Conservation (phyloP, 2,797 vertebrate genomes). For the Enteromius argenteus region DNA sequence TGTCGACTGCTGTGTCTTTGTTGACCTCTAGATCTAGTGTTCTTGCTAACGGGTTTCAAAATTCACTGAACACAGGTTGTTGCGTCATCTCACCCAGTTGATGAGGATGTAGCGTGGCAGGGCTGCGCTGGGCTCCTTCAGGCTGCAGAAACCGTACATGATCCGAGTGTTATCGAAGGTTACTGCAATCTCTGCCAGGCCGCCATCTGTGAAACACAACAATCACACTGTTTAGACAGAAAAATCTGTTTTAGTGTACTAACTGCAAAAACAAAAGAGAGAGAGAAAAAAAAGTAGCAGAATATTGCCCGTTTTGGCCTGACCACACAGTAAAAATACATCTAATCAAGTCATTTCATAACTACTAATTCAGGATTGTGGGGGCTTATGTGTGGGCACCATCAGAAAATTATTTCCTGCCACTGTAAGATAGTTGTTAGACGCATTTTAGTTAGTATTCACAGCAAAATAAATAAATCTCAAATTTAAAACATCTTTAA, state of each 20-base stretch:
- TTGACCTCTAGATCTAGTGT: constrained; percentile 1
- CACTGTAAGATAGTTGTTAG: neutral
- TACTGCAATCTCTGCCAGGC: constrained; percentile 88
- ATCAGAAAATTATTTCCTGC: constrained; percentile 4
- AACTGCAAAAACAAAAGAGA: neutral
- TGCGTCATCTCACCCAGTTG: constrained; percentile 88
- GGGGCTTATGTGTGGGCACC: neutral
- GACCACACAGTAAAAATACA: neutral
- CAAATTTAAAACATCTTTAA: neutral
- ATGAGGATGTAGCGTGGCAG: constrained; percentile 96
- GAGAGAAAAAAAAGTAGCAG: neutral
- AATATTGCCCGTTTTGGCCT: neutral
- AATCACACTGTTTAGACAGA: constrained; percentile 13
- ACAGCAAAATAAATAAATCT: neutral
- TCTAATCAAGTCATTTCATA: constrained; percentile 11
- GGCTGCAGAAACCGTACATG: constrained; percentile 98
- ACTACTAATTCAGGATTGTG: neutral
- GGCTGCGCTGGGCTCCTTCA: constrained; percentile 89
- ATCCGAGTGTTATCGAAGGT: constrained; percentile 92
- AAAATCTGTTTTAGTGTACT: neutral
- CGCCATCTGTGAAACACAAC: constrained; percentile 81
- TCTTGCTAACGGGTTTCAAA: constrained; percentile 33
- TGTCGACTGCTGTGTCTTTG: constrained; percentile 8
- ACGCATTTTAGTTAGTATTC: neutral
- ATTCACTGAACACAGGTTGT: constrained; percentile 6